Percentiles rank a stretch among this genome's conserved stretches.
These are phyloP conservation scores for Nephrotoma guestfalica DNA, from an alignment of 2,888 invertebrate genomes.

Conservation along the genomic window DNA sequence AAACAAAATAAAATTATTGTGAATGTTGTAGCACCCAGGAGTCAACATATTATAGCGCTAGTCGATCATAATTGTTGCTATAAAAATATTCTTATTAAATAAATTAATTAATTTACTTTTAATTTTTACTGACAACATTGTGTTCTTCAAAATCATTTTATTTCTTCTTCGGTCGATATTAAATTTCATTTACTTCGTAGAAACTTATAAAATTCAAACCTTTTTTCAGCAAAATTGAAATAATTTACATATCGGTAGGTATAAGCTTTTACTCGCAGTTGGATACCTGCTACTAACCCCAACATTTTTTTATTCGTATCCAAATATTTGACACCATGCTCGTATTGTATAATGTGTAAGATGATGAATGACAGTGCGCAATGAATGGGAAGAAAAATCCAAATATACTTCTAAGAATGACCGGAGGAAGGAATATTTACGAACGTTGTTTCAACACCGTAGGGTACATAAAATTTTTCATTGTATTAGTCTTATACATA, in stretches of 20 bases:
- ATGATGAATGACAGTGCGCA: not conserved
- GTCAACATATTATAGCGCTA: not conserved
- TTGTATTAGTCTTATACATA: not conserved
- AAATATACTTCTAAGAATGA: not conserved
- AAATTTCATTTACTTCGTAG: not conserved
- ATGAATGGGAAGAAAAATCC: not conserved
- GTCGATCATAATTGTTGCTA: not conserved
- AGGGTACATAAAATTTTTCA: not conserved
- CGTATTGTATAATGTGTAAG: not conserved
- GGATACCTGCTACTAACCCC: not conserved
- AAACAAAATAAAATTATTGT: not conserved
- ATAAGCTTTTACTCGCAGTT: not conserved
- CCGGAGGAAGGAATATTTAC: not conserved
- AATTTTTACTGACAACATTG: not conserved
- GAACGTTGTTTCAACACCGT: not conserved
- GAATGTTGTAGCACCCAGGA: not conserved
- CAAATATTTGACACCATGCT: not conserved
- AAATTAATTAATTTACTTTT: not conserved
- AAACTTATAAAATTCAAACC: not conserved
- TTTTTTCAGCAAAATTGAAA: not conserved
- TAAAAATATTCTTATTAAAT: not conserved
- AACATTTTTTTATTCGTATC: not conserved
- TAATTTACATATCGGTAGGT: not conserved
- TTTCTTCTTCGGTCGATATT: not conserved
- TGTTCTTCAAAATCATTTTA: not conserved